Conservation (phyloP, 2,888 invertebrate genomes). For the Cephus nigrinus region DNA sequence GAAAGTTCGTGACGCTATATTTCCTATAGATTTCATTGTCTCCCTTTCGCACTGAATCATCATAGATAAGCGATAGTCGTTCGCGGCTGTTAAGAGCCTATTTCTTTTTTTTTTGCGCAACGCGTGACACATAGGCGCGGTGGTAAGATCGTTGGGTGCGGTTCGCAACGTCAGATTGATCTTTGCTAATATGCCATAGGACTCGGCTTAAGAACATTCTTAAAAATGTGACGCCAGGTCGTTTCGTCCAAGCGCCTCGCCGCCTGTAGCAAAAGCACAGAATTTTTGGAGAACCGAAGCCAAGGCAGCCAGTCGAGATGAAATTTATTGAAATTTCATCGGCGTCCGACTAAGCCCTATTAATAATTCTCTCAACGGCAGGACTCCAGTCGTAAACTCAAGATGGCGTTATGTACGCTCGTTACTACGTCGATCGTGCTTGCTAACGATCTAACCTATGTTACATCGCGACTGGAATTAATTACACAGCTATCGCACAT, state of each 20-base stretch:
- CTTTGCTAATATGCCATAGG: conserved; percentile 1
- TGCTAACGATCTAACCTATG: background rate
- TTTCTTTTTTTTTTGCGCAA: conserved; percentile 16
- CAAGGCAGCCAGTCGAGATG: background rate
- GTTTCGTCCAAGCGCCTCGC: background rate
- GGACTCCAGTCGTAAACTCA: background rate
- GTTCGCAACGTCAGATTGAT: conserved; percentile 25
- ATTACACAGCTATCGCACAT: background rate
- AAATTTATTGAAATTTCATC: background rate
- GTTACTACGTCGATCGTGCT: background rate
- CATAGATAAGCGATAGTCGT: conserved; percentile 11
- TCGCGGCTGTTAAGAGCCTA: conserved; percentile 24
- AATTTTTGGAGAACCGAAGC: no score
- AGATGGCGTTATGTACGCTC: background rate
- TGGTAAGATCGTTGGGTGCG: conserved; percentile 22
- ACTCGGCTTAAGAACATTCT: background rate
- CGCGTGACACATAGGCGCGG: conserved; percentile 24
- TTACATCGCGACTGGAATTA: background rate
- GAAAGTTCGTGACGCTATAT: background rate
- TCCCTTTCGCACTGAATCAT: background rate
- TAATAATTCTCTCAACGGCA: background rate
- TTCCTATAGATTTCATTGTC: background rate
- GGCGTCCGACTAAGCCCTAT: background rate
- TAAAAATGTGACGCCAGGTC: background rate
- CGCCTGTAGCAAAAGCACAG: background rate